Base-by-base conservation (phyloP, 2,797 vertebrate genomes). In the Catharus ustulatus region DNA sequence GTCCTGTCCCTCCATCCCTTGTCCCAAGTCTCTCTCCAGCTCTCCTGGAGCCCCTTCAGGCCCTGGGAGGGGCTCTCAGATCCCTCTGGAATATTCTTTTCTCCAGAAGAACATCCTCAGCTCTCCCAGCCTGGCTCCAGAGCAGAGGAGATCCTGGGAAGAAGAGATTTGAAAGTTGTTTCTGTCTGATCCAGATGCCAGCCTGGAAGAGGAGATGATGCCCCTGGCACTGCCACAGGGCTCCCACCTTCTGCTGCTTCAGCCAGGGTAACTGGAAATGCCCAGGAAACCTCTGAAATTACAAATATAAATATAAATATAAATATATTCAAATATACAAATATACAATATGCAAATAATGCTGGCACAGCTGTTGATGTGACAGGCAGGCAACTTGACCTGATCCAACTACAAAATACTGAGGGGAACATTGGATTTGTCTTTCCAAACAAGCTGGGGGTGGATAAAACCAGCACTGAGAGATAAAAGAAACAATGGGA, bases 41-140 rank as follows among this genome's bases (percentile, higher is more conserved):
- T 46, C 67, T 72, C 57, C 48, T 62, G 57, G 79, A 62, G 27
- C 48, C 14, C 48, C 18, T 38, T 62, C 1, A 12, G 4, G 11
- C n/a, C 12, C 48, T 45, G n/a, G 0, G 1, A 45, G 22, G 18
- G 11, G 11, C 13, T 43, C 26, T 13, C 2, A 43, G 55, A 1
- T 61, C 38, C 23, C n/a, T 42, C 38, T 32, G 22, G 38, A 45
- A 16, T 51, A 29, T 52, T 71, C 11, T 11, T 13, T 32, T 21
- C 22, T 36, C 38, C n/a, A 51, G 30, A 7, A 38, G 27, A 30
- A 24, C n/a, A 21, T 3, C 7, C 46, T 21, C 46, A 82, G 79
- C 38, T 82, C 27, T 52, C 66, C 40, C 67, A 82, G 45, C 45
- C 45, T 27, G 36, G 54, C 27, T 27, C 16, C 26, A 42, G 55